A percentile compares a stretch with the other conserved stretches of the same genome.
Evolutionary conservation across 2,888 invertebrate species (phyloP).

Genomic region (Automeris io): DNA sequence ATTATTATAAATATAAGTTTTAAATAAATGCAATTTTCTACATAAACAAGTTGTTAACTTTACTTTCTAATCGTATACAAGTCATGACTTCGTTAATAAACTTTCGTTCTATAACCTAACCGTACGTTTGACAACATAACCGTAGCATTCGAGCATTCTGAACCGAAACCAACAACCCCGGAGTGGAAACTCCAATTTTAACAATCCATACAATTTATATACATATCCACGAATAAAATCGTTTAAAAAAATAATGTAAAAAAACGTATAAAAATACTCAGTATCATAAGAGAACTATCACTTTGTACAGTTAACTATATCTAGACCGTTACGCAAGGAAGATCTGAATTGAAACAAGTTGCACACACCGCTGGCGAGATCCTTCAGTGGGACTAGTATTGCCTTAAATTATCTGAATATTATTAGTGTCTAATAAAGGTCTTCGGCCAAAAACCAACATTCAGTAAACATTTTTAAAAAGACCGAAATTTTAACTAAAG

Average conservation of each 20-base stretch:
- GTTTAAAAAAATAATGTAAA: constrained; percentile 73
- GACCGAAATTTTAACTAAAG: no score
- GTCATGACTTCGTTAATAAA: constrained; percentile 48
- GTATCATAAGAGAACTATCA: constrained; percentile 76
- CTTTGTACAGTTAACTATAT: constrained; percentile 71
- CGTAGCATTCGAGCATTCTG: constrained; percentile 36
- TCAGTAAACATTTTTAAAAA: no score
- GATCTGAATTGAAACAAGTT: constrained; percentile 21
- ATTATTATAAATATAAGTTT: constrained; percentile 64
- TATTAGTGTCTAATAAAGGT: no score
- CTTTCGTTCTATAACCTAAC: constrained; percentile 29
- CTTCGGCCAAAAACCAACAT: no score
- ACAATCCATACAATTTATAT: constrained; percentile 53
- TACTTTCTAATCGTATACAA: constrained; percentile 66
- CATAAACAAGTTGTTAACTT: constrained; percentile 54
- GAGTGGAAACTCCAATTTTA: constrained; percentile 36
- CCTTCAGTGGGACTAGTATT: no score
- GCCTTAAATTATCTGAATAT: no score
- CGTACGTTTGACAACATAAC: constrained; percentile 46
- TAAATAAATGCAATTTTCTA: constrained; percentile 69
- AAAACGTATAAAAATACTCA: constrained; percentile 76
- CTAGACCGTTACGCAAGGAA: constrained; percentile 56
- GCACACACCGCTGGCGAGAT: background rate
- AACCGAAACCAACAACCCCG: constrained; percentile 52
- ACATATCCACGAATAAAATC: constrained; percentile 63